phyloP scores from a whole-genome alignment of 1,140 invertebrate genomes.

The Rhyzopertha dominica region DNA sequence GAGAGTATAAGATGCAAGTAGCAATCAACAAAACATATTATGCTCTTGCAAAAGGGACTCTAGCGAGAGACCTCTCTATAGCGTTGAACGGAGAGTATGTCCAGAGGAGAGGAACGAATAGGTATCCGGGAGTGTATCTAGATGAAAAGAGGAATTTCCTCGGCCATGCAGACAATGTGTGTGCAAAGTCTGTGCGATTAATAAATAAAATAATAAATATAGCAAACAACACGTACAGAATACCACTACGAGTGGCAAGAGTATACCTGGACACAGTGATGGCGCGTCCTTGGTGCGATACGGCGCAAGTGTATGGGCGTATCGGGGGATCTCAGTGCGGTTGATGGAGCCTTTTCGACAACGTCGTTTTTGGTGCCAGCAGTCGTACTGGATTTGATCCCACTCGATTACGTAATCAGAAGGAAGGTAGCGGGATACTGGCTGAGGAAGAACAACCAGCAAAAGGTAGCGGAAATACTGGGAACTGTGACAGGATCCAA shows the following conservation, averaged over 20 bases:
- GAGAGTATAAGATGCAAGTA: too few species aligned
- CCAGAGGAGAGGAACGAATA: too few species aligned
- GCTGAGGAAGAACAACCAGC: too few species aligned
- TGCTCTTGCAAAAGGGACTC: too few species aligned
- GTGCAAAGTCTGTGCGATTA: not conserved
- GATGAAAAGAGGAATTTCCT: not conserved
- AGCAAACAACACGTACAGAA: constrained; percentile 2
- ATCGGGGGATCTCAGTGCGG: constrained; percentile 15
- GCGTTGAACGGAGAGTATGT: too few species aligned
- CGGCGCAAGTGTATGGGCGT: constrained; percentile 6
- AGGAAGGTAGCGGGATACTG: not conserved
- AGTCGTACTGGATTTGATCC: constrained; percentile 8
- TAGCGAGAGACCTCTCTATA: too few species aligned
- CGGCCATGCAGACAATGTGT: not conserved
- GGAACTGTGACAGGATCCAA: not conserved
- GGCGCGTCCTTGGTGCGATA: too few species aligned
- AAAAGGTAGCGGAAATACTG: too few species aligned
- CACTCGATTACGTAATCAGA: constrained; percentile 1
- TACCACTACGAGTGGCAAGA: not conserved
- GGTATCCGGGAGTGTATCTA: too few species aligned
- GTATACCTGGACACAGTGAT: too few species aligned
- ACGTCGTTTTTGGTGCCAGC: constrained; percentile 21
- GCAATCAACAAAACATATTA: too few species aligned
- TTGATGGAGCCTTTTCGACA: constrained; percentile 27
- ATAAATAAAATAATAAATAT: constrained; percentile 3